Evolutionary conservation across 2,888 invertebrate species (phyloP).

Genomic region (Ormyrus nitidulus): DNA sequence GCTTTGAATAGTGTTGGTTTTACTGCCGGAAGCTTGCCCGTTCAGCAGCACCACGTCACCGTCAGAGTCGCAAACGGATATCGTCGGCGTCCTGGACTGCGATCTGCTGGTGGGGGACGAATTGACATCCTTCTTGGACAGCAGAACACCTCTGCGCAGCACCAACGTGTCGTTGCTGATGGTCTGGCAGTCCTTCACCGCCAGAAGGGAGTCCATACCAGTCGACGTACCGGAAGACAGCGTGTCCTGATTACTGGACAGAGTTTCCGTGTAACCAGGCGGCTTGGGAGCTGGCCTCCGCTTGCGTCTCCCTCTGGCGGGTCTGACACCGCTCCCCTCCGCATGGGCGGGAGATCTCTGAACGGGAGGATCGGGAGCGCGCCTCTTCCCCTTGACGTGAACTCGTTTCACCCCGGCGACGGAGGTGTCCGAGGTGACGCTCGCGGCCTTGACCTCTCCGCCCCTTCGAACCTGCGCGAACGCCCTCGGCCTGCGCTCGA

Average conservation of each 20-base stretch:
- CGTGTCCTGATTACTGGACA: slow-evolving; percentile 45
- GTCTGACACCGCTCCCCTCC: slow-evolving; percentile 12
- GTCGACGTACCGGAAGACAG: slow-evolving; percentile 52
- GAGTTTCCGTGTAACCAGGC: slow-evolving; percentile 66
- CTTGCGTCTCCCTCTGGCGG: slow-evolving; percentile 66
- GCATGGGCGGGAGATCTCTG: slow-evolving; percentile 16
- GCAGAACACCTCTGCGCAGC: slow-evolving; percentile 68
- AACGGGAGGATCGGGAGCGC: slow-evolving; percentile 84
- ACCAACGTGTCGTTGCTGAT: slow-evolving; percentile 72
- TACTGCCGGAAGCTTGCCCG: neutral
- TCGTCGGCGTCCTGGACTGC: slow-evolving; percentile 1
- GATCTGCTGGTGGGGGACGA: neutral
- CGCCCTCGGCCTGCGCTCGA: slow-evolving; percentile 55
- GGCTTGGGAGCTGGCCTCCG: slow-evolving; percentile 80
- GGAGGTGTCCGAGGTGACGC: slow-evolving; percentile 35
- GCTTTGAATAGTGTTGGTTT: neutral
- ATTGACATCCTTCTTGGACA: slow-evolving; percentile 63
- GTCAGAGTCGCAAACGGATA: slow-evolving; percentile 15
- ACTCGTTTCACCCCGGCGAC: slow-evolving; percentile 70
- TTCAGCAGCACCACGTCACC: neutral
- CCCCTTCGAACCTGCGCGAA: slow-evolving; percentile 31
- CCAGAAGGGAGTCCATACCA: slow-evolving; percentile 43
- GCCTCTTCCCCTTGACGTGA: slow-evolving; percentile 86
- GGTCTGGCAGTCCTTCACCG: slow-evolving; percentile 45
- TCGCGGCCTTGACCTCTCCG: neutral